These are phyloP conservation scores for Peucedramus taeniatus DNA, from an alignment of 2,113 vertebrate genomes.

Conservation along the genomic window DNA sequence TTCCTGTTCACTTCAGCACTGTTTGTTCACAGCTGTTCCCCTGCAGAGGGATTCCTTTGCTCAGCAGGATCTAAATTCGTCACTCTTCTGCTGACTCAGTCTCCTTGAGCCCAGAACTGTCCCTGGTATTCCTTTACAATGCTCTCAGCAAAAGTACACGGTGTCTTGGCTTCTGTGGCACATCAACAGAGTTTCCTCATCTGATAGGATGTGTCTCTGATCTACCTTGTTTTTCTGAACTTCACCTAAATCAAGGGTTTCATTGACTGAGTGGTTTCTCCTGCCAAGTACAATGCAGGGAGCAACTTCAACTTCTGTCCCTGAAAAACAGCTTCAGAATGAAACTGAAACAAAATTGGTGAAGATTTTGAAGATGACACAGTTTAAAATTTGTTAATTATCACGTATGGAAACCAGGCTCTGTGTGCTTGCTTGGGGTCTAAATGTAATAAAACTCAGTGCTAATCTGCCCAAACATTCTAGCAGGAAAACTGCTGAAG, in stretches of 20 bases:
- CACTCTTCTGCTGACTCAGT: not conserved
- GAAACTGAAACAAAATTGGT: not conserved
- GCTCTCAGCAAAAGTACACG: not conserved
- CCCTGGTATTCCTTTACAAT: not conserved
- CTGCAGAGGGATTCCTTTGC: not conserved
- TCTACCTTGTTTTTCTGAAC: not conserved
- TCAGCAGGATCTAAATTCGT: not conserved
- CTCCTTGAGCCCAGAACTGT: not conserved
- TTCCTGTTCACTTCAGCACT: not conserved
- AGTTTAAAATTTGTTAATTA: not conserved
- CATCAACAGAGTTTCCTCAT: not conserved
- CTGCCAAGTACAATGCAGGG: not conserved
- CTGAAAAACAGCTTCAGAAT: not conserved
- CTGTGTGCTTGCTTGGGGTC: not conserved
- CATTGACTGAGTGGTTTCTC: not conserved
- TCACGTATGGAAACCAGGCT: not conserved
- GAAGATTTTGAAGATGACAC: not conserved
- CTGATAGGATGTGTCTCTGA: not conserved
- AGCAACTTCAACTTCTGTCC: not conserved
- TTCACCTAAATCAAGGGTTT: not conserved
- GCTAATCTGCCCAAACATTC: not conserved
- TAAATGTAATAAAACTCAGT: not conserved
- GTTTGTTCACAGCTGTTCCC: not conserved
- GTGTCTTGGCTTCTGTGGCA: not conserved
- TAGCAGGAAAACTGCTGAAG: not conserved